These are phyloP conservation scores for Cyrtonyx montezumae DNA, from an alignment of 2,113 vertebrate species.

Conservation along the genomic window DNA sequence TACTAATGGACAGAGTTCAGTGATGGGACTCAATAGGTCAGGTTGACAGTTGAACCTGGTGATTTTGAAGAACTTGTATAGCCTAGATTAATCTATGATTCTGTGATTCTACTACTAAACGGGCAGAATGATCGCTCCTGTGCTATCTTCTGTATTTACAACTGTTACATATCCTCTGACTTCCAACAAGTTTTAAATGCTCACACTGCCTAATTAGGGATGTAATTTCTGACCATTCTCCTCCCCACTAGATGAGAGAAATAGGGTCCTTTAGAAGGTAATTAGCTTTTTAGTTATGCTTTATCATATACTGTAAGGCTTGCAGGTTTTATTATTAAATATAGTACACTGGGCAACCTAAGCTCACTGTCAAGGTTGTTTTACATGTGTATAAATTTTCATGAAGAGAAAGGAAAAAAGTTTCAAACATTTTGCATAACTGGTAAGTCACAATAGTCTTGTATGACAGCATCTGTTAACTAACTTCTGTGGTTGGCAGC, in stretches of 20 bases:
- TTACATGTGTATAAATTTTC: neutral
- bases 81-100: neutral
- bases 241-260: neutral
- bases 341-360: neutral
- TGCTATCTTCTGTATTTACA: neutral
- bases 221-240: neutral
- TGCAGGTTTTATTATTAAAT: neutral
- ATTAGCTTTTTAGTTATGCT: neutral
- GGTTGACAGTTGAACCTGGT: neutral
- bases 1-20: neutral
- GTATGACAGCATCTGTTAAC: neutral
- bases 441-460: neutral
- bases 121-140: neutral
- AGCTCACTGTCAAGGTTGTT: neutral
- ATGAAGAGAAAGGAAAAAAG: neutral
- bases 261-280: neutral
- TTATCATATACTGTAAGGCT: neutral
- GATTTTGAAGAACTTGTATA: neutral
- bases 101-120: neutral
- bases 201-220: neutral
- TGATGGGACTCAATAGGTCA: neutral
- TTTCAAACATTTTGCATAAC: neutral
- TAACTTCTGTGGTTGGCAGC: neutral
- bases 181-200: neutral
- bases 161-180: neutral